A percentile compares a stretch with the other conserved stretches of the same genome.
These are phyloP conservation scores for Tetraneura akinire DNA, from an alignment of 1,140 invertebrate genomes.

Conservation along the genomic window DNA sequence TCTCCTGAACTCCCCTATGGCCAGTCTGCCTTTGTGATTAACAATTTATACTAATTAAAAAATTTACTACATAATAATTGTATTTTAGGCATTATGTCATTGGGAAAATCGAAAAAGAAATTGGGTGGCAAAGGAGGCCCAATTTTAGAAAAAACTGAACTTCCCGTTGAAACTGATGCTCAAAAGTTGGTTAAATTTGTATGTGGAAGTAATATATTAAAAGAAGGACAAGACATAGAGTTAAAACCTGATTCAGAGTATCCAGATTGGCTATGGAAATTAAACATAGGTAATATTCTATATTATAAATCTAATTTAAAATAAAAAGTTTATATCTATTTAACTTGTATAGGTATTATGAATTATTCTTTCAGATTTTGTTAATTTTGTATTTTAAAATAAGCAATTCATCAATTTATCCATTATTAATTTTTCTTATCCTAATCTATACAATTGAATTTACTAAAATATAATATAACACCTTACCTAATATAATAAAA, in stretches of 20 bases:
- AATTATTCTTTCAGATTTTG: too few relatives aligned
- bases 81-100: constrained; percentile 44
- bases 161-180: constrained; percentile 85
- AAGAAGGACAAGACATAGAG: constrained; percentile 78
- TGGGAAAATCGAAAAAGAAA: constrained; percentile 61
- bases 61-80: background rate
- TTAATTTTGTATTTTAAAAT: too few relatives aligned
- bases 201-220: constrained; percentile 84
- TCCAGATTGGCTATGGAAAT: constrained; percentile 88
- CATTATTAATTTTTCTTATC: too few relatives aligned
- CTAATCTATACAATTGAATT: too few relatives aligned
- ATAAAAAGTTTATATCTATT: too few relatives aligned
- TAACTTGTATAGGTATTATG: too few relatives aligned
- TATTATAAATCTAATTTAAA: constrained; percentile 5
- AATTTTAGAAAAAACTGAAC: constrained; percentile 68
- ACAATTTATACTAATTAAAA: too few relatives aligned
- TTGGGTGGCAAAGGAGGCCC: constrained; percentile 62
- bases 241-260: constrained; percentile 85
- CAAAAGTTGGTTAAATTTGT: constrained; percentile 75
- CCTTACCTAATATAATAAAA: too few relatives aligned
- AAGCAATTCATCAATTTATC: too few relatives aligned
- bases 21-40: too few relatives aligned
- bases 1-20: too few relatives aligned
- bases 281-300: constrained; percentile 63
- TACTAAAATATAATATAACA: too few relatives aligned